Conservation (phyloP, 2,888 invertebrate species). For the Eupithecia centaureata region DNA sequence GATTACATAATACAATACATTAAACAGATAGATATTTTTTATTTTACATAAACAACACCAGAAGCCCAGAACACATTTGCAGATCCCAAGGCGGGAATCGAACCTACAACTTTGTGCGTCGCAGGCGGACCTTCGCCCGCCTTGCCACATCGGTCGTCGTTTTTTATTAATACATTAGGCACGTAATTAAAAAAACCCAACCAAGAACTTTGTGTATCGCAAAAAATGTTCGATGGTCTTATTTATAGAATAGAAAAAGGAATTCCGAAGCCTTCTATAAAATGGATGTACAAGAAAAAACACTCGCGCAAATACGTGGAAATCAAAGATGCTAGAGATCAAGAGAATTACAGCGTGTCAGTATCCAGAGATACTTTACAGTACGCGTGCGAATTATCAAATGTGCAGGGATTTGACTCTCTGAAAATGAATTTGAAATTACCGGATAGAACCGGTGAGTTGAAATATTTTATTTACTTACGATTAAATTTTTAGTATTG, state of each 20-base stretch:
- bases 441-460: constrained; percentile 33
- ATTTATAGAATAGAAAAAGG: constrained; percentile 31
- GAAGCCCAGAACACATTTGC: no score
- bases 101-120: no score
- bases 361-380: not conserved
- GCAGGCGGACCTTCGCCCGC: no score
- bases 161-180: no score
- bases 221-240: no score
- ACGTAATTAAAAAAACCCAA: no score
- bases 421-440: constrained; percentile 13
- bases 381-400: constrained; percentile 23
- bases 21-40: no score
- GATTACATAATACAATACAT: no score
- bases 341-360: not conserved
- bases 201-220: no score
- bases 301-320: not conserved
- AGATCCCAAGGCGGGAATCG: no score
- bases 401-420: constrained; percentile 13
- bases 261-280: constrained; percentile 26
- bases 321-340: constrained; percentile 6
- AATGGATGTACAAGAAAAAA: constrained; percentile 20
- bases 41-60: no score
- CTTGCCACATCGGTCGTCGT: no score
- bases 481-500: not conserved
- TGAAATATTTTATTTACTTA: constrained; percentile 2